Base-by-base conservation (phyloP, 1,140 invertebrate species). In the Chlorops oryzae region DNA sequence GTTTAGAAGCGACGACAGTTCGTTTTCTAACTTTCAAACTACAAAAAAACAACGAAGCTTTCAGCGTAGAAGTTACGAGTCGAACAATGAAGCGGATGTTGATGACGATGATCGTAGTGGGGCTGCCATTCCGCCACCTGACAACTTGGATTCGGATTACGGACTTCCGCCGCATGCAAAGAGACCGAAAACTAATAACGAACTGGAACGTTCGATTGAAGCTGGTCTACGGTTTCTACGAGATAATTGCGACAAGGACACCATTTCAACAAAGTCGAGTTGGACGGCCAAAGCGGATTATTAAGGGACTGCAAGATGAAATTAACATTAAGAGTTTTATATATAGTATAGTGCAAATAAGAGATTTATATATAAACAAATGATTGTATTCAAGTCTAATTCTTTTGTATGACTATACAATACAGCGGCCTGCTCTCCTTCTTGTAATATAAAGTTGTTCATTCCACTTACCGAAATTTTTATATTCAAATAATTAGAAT, bases 171-270 rank as follows among this genome's bases (percentile, higher is more conserved):
- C 59, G 0, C 13, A 47, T 21, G 28, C 59, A 0, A 72, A 63
- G 34, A 53, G 54, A 2, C 20, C 42, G 6, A 63, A 58, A 40
- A 58, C 55, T 0, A 48, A 57, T 18, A 57, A 63, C 3, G 74
- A 80, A 50, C 65, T 84, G 17, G 78, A 75, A 56, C 80, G 81
- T 37, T 80, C 81, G 3, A 85, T 85, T 60, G 78, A 77, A 47
- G 83, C 81, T 47, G 86, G 86, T 10, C 68, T 86, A 4, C 80
- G 77, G 58, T 86, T 78, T 62, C 73, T 88, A 38, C 77, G 86
- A 56, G 55, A 81, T 48, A 76, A 79, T 58, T 75, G 75, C 39
- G 81, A 82, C 58, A 74, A 75, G 44, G 76, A 78, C 44, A 55
- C 59, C 13, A 27, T 50, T 6, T 51, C 53, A 20, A 65, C 57